A percentile compares a stretch with the other conserved stretches of the same genome.
Conservation (phyloP, 2,888 invertebrate species). For the Parnassius mnemosyne region DNA sequence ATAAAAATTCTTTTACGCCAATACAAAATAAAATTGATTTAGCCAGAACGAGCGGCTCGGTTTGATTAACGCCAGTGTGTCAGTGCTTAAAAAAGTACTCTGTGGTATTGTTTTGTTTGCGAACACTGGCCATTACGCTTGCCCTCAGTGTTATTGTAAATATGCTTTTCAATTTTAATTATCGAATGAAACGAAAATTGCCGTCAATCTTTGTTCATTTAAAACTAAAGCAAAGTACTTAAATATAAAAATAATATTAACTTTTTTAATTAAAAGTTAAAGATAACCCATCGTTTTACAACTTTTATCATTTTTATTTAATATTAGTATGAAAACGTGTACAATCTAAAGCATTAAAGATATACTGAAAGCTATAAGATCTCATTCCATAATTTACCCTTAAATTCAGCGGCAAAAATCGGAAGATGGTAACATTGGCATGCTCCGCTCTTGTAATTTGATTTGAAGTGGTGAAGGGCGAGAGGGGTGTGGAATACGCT, state of each 20-base stretch:
- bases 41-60: slow-evolving; percentile 37
- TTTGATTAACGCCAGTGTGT: slow-evolving; percentile 15
- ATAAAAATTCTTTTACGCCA: slow-evolving; percentile 78
- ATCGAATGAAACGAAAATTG: no score
- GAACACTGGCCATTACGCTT: no score
- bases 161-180: no score
- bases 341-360: not conserved
- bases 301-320: no score
- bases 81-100: not conserved
- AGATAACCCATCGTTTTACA: not conserved
- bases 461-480: slow-evolving; percentile 71
- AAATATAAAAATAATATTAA: no score
- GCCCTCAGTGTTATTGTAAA: no score
- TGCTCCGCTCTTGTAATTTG: slow-evolving; percentile 71
- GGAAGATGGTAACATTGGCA: slow-evolving; percentile 28
- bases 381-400: slow-evolving; percentile 16
- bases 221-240: no score
- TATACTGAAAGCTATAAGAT: slow-evolving; percentile 16
- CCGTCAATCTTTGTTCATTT: no score
- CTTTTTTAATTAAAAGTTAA: no score
- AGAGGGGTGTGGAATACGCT: slow-evolving; percentile 36
- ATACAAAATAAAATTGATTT: slow-evolving; percentile 77
- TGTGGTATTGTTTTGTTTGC: no score
- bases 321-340: no score
- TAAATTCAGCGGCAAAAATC: slow-evolving; percentile 25